A percentile compares a stretch with the other conserved stretches of the same genome.
Evolutionary conservation across 2,113 vertebrate genomes (phyloP).

Genomic region (Callaeas wilsoni): DNA sequence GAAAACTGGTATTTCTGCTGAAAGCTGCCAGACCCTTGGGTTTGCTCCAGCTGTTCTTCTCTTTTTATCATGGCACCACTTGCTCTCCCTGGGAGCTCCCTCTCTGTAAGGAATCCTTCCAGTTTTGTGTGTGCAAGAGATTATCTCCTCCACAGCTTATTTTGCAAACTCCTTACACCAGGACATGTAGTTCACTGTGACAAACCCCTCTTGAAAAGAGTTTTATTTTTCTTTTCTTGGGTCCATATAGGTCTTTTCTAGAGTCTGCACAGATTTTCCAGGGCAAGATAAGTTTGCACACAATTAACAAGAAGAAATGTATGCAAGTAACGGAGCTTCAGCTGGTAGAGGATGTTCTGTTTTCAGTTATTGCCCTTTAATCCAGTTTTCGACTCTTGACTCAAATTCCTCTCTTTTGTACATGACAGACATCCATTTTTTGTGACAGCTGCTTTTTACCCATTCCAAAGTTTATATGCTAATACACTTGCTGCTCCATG

Average conservation of each 20-base stretch:
- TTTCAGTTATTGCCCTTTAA: neutral
- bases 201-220: neutral
- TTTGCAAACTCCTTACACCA: neutral
- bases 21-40: neutral
- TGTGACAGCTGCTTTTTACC: neutral
- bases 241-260: neutral
- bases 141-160: neutral
- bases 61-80: neutral
- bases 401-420: neutral
- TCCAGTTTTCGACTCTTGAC: neutral
- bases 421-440: neutral
- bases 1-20: neutral
- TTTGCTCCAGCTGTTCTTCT: neutral
- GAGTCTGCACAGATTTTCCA: neutral
- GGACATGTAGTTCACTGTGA: neutral
- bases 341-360: neutral
- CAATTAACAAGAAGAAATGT: neutral
- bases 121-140: neutral
- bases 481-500: neutral
- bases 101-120: neutral
- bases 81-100: accelerated
- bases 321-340: neutral
- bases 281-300: neutral
- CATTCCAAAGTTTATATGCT: neutral
- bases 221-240: neutral